phyloP scores from a whole-genome alignment of 2,888 invertebrate genomes.

The Orchestes rusci region DNA sequence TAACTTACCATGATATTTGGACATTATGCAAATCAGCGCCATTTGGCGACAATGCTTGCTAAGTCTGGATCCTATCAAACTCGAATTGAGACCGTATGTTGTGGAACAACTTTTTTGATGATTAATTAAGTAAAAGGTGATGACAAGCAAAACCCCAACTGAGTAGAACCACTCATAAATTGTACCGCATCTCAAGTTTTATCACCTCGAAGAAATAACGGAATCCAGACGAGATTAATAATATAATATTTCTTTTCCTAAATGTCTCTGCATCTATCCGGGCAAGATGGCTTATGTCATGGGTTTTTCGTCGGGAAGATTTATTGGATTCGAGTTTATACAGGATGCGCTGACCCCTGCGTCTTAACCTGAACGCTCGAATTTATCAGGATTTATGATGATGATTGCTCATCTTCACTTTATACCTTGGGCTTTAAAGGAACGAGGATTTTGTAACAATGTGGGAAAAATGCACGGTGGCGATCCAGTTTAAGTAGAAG shows the following conservation, averaged over 20 bases:
- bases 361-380: too few relatives aligned
- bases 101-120: too few relatives aligned
- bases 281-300: conserved; percentile 26
- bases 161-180: conserved; percentile 20
- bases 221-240: conserved; percentile 25
- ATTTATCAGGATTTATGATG: too few relatives aligned
- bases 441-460: too few relatives aligned
- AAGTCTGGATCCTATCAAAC: background rate
- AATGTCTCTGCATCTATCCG: conserved; percentile 25
- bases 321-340: conserved; percentile 23
- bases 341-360: conserved; percentile 23
- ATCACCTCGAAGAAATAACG: conserved; percentile 21
- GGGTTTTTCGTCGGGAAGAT: conserved; percentile 20
- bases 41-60: conserved; percentile 32
- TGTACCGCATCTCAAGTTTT: conserved; percentile 16
- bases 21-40: conserved; percentile 39
- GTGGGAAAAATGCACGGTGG: too few relatives aligned
- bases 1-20: conserved; percentile 38
- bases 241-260: conserved; percentile 24
- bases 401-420: too few relatives aligned
- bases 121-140: background rate
- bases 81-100: too few relatives aligned
- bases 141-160: conserved; percentile 8
- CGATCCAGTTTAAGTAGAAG: too few relatives aligned
- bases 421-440: too few relatives aligned